phyloP scores from a whole-genome alignment of 2,888 invertebrate genomes.

The Galeruca laticollis region DNA sequence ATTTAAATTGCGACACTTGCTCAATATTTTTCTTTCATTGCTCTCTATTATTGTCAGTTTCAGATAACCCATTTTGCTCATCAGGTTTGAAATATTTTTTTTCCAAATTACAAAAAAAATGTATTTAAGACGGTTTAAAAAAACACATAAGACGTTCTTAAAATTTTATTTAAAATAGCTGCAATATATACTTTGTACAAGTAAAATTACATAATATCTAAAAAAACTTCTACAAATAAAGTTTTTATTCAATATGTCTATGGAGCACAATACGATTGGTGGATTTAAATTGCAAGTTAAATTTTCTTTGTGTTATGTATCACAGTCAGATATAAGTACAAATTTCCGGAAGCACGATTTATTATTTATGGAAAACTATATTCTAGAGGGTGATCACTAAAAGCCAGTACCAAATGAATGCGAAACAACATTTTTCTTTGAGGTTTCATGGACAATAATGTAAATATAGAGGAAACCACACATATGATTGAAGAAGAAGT shows the following conservation, averaged over 20 bases:
- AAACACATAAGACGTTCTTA: background rate
- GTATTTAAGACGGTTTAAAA: background rate
- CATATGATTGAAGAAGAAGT: no score
- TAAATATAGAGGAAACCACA: no score
- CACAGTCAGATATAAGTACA: slow-evolving; percentile 46
- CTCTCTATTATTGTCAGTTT: no score
- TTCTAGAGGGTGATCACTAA: background rate
- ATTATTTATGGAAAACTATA: background rate
- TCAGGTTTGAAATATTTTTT: no score
- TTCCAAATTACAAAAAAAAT: no score
- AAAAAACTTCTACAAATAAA: slow-evolving; percentile 5
- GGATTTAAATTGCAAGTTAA: slow-evolving; percentile 1
- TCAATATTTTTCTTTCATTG: no score
- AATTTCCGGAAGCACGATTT: slow-evolving; percentile 18
- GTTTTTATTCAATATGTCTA: background rate
- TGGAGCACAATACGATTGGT: background rate
- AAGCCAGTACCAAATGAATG: no score
- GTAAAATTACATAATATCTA: background rate
- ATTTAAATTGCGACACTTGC: no score
- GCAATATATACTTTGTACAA: background rate
- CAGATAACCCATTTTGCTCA: no score
- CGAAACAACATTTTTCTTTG: no score
- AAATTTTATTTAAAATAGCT: slow-evolving; percentile 17
- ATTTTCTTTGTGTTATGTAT: slow-evolving; percentile 31
- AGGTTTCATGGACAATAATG: no score